Conservation (phyloP, 2,113 vertebrate genomes). For the Microcebus lehilahytsara region DNA sequence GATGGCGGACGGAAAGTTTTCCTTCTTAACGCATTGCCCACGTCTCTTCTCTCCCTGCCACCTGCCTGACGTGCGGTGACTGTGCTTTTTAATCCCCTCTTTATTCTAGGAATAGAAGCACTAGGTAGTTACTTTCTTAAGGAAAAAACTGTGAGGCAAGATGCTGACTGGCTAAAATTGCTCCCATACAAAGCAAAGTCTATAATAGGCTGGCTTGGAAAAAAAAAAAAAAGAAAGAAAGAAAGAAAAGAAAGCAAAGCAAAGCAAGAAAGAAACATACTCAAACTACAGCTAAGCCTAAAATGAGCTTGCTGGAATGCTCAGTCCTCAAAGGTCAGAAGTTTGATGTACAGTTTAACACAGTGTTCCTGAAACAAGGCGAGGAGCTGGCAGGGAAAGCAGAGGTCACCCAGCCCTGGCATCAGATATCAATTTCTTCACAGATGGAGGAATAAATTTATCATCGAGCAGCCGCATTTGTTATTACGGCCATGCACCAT, state of each 20-base stretch:
- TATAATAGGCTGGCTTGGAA: slow-evolving; percentile 65
- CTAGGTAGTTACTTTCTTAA: slow-evolving; percentile 76
- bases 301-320: slow-evolving; percentile 48
- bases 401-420: slow-evolving; percentile 65
- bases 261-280: slow-evolving; percentile 4
- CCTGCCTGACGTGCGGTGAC: slow-evolving; percentile 67
- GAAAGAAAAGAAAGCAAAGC: background rate
- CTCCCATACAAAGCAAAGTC: slow-evolving; percentile 64
- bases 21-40: slow-evolving; percentile 71
- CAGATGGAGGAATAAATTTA: slow-evolving; percentile 74
- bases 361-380: slow-evolving; percentile 35
- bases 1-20: slow-evolving; percentile 82
- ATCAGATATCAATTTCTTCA: slow-evolving; percentile 43
- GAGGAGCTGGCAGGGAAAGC: background rate
- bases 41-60: slow-evolving; percentile 58
- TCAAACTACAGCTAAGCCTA: slow-evolving; percentile 47
- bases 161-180: slow-evolving; percentile 78
- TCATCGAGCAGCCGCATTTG: slow-evolving; percentile 65
- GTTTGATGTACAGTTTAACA: slow-evolving; percentile 47
- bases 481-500: slow-evolving; percentile 63
- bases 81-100: slow-evolving; percentile 74
- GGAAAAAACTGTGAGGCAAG: slow-evolving; percentile 69
- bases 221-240: background rate
- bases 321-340: slow-evolving; percentile 59
- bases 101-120: slow-evolving; percentile 76